A percentile compares a stretch with the other conserved stretches of the same genome.
Evolutionary conservation across 2,797 vertebrate genomes (phyloP).

Genomic region (Strix occidentalis): DNA sequence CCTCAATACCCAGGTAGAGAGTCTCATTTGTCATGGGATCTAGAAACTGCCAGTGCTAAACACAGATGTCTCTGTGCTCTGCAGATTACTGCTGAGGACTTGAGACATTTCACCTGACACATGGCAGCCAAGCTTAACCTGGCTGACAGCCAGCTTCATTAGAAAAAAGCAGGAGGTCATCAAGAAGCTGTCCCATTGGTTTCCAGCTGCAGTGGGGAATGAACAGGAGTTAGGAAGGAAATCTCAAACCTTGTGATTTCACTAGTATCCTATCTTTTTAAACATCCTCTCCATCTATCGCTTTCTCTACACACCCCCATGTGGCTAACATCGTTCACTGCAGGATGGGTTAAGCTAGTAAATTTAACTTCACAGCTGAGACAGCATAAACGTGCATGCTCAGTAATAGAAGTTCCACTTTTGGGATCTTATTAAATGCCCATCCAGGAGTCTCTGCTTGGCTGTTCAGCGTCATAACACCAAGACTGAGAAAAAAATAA

Average conservation of each 20-base stretch:
- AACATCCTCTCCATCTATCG: neutral
- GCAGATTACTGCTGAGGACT: neutral
- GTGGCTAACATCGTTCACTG: neutral
- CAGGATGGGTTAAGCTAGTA: neutral
- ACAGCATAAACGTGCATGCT: fast-evolving
- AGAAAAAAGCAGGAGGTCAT: neutral
- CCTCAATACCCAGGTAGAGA: neutral
- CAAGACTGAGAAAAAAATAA: neutral
- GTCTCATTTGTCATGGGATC: neutral
- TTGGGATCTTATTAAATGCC: neutral
- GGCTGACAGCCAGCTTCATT: neutral
- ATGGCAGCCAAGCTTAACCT: fast-evolving
- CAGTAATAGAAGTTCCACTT: neutral
- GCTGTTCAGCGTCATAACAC: neutral
- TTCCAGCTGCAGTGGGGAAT: neutral
- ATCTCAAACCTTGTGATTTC: neutral
- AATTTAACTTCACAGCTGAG: neutral
- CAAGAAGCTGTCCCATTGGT: neutral
- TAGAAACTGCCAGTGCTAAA: neutral
- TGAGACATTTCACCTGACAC: neutral
- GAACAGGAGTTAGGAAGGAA: neutral
- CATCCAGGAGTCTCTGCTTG: neutral
- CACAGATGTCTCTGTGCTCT: neutral
- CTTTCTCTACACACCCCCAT: neutral
- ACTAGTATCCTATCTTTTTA: fast-evolving